A percentile compares a stretch with the other conserved stretches of the same genome.
Evolutionary conservation across 2,888 invertebrate species (phyloP).

Genomic region (Didymodactylos carnosus): DNA sequence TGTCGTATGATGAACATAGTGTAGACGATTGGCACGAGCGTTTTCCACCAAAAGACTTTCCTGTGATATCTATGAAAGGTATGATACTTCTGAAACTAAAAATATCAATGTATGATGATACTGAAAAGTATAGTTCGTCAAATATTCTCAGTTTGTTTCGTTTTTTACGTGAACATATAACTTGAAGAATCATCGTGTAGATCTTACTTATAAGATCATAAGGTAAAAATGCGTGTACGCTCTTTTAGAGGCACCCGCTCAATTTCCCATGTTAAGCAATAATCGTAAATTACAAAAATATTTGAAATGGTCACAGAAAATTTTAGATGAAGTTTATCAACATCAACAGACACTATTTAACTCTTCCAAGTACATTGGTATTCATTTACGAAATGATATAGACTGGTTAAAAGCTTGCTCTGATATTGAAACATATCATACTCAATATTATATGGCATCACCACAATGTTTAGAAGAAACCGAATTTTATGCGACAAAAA

Average conservation of each 20-base stretch:
- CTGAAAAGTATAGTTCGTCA: too few species aligned
- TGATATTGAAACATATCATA: constrained; percentile 17
- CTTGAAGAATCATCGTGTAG: too few species aligned
- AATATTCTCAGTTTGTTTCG: too few species aligned
- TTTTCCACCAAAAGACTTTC: constrained; percentile 26
- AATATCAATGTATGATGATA: too few species aligned
- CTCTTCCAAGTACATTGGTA: constrained; percentile 12
- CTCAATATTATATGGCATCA: constrained; percentile 25
- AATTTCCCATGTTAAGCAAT: constrained; percentile 24
- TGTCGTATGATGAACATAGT: constrained; percentile 13
- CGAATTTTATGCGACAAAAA: constrained; percentile 18
- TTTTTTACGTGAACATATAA: too few species aligned
- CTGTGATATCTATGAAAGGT: constrained; percentile 28
- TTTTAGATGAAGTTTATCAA: constrained; percentile 21
- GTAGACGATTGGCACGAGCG: constrained; percentile 3
- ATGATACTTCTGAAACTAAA: too few species aligned
- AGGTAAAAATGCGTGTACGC: too few species aligned
- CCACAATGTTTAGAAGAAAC: constrained; percentile 27
- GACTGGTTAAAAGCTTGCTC: constrained; percentile 23
- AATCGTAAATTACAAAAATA: constrained; percentile 24
- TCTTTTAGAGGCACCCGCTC: constrained; percentile 32
- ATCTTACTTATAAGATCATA: too few species aligned
- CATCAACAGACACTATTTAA: constrained; percentile 18
- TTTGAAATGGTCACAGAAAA: constrained; percentile 24
- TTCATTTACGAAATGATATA: constrained; percentile 16